Conservation (phyloP, 2,888 invertebrate species). For the Dryadula phaetusa region DNA sequence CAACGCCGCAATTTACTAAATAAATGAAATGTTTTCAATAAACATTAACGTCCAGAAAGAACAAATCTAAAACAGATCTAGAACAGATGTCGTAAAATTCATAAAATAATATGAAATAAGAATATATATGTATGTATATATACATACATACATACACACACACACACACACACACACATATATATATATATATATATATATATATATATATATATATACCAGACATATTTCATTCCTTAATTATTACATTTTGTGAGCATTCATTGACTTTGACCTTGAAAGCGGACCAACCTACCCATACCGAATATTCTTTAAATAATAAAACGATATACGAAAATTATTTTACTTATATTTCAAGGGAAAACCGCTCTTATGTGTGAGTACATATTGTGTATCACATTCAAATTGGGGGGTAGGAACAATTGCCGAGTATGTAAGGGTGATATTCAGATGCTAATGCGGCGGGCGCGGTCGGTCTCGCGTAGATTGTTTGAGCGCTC, state of each 20-base stretch:
- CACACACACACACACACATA: too few species aligned
- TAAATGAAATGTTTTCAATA: too few species aligned
- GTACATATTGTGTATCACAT: slow-evolving; percentile 3
- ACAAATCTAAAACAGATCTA: too few species aligned
- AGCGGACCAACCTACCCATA: slow-evolving; percentile 23
- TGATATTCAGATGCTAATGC: slow-evolving; percentile 32
- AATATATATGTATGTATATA: too few species aligned
- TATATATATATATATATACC: not conserved
- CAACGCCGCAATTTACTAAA: not conserved
- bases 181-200: too few species aligned
- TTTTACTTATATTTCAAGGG: slow-evolving; percentile 29
- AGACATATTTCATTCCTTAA: too few species aligned
- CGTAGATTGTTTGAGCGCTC: slow-evolving; percentile 35
- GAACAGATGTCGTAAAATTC: too few species aligned
- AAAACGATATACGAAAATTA: slow-evolving; percentile 43
- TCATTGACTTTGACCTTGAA: slow-evolving; percentile 45
- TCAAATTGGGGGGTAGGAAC: slow-evolving; percentile 25
- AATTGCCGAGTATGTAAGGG: slow-evolving; percentile 18
- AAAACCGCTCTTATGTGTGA: slow-evolving; percentile 26
- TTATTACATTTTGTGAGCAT: slow-evolving; percentile 28
- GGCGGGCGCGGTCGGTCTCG: slow-evolving; percentile 26
- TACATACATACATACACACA: too few species aligned
- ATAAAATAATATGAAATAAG: too few species aligned
- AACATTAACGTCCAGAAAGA: too few species aligned
- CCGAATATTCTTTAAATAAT: slow-evolving; percentile 41